phyloP scores from a whole-genome alignment of 1,140 invertebrate species.

The roundworm (Caenorhabditis elegans) region WBcel235 BX284606.5:4995001-4995500 shows the following conservation, averaged over 20 bases:
- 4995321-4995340: background rate
- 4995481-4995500: no score
- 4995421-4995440: background rate
- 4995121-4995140: conserved; percentile 4
- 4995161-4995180: background rate
- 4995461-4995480: background rate
- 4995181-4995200: background rate
- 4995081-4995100: conserved; percentile 1
- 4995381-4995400: background rate
- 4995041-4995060: conserved; percentile 15
- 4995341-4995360: no score
- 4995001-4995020: background rate
- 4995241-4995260: background rate
- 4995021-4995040: background rate
- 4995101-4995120: background rate
- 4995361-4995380: background rate
- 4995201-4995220: background rate
- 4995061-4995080: conserved; percentile 16
- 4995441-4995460: background rate
- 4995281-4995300: background rate
- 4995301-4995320: background rate
- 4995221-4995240: background rate
- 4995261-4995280: background rate
- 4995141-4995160: background rate
- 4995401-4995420: background rate